Base-by-base conservation (phyloP, 1,140 invertebrate genomes). In the Aphelenchoides avenae region DNA sequence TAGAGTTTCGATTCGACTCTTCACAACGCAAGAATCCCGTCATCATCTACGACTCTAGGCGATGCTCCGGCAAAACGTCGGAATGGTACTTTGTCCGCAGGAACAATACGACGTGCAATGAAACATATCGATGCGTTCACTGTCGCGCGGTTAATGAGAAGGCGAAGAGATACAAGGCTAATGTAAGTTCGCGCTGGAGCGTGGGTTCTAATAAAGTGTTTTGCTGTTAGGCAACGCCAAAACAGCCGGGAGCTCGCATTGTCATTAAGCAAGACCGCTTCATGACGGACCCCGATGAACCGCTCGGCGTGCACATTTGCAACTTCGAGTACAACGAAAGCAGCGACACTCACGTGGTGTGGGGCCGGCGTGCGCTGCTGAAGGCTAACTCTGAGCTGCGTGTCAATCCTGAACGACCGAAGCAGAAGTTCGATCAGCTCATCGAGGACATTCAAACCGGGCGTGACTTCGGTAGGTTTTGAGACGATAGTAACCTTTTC, bases 71-170 rank as follows among this genome's bases (percentile, higher is more conserved):
- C 31, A 42, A n/a, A 15, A 40, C 55, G 18, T 57, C 55, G 18
- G 55, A 57, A 31, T 57, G 55, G 55, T 57, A 57, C 30, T 57
- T 57, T 46, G 55, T 40, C 31, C 57, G 55, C 2, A 63, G 44
- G 20, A 57, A 57, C 34, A 20, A 37, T 5, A 62, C 55, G 15
- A 57, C 55, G 13, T 20, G 20, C 11, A 57, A 57, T 61, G 55
- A 57, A 29, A 57, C 55, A 5, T 57, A 57, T 24, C 27, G 55
- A 57, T 57, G 55, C 47, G 55, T 57, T n/a, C 55, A 57, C 11
- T 57, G 55, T 46, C 57, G 55, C 20, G 39, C 33, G 6, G 36
- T 33, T 15, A 52, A 40, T n/a, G 55, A 57, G 26, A 27, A 56
- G 53, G 56, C 20, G 15, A 52, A 52, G 30, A n/a, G 44, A 3